A percentile compares a stretch with the other conserved stretches of the same genome.
Evolutionary conservation across 2,113 vertebrate genomes (phyloP).

Genomic region (Petrocephalus zakoni): DNA sequence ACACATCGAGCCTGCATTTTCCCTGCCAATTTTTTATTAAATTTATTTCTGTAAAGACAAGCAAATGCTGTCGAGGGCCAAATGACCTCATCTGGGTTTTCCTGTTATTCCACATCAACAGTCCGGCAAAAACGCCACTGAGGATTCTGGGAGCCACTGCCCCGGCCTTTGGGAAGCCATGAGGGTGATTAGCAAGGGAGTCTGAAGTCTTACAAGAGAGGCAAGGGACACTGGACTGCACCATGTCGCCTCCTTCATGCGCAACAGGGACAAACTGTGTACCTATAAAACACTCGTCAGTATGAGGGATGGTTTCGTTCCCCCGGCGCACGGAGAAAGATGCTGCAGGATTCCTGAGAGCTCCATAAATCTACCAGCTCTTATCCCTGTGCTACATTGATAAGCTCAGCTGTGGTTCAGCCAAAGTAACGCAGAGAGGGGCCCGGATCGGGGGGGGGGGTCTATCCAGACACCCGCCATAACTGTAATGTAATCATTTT

Average conservation of each 20-base stretch:
- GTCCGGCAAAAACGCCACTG: background rate
- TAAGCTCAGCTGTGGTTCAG: conserved; percentile 36
- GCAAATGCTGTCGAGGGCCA: background rate
- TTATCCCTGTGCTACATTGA: conserved; percentile 42
- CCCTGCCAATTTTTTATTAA: conserved; percentile 13
- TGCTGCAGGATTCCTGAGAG: conserved; percentile 32
- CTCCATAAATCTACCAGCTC: conserved; percentile 43
- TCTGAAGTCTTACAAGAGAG: background rate
- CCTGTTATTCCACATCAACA: conserved; percentile 20
- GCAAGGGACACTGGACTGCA: background rate
- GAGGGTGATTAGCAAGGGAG: background rate
- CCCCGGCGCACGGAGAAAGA: background rate
- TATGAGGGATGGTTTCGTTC: conserved; percentile 38
- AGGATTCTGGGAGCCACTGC: background rate
- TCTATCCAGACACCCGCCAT: background rate
- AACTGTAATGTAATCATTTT: background rate
- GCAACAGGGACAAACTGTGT: conserved; percentile 13
- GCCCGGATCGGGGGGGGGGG: background rate
- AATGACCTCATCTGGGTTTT: conserved; percentile 19
- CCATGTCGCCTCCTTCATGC: conserved; percentile 22
- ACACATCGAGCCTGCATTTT: conserved; percentile 10
- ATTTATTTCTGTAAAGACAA: conserved; percentile 21
- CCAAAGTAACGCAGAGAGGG: background rate
- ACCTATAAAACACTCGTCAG: conserved; percentile 38
- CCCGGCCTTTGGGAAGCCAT: background rate